Evolutionary conservation across 1,140 invertebrate genomes (phyloP).

Genomic region (Pseudoatta argentina): DNA sequence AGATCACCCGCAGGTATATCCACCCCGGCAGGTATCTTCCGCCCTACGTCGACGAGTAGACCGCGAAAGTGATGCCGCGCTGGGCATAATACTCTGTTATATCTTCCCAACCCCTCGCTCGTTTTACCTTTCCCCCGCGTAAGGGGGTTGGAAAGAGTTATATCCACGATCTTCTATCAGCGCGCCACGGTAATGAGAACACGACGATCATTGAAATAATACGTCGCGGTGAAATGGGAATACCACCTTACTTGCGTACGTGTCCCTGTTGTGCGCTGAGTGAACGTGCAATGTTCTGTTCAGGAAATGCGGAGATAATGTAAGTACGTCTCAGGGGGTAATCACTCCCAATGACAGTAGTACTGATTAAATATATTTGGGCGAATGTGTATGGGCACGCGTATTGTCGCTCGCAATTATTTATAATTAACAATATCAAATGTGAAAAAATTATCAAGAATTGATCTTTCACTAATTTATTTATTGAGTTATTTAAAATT

Average conservation of each 20-base stretch:
- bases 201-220: slow-evolving; percentile 77
- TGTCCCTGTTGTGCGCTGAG: background rate
- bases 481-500: slow-evolving; percentile 1
- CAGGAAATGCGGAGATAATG: slow-evolving; percentile 15
- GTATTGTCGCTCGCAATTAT: background rate
- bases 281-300: background rate
- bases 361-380: background rate
- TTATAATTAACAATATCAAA: background rate
- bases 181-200: slow-evolving; percentile 74
- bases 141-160: slow-evolving; percentile 58
- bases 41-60: slow-evolving; percentile 49
- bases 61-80: slow-evolving; percentile 69
- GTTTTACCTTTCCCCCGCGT: slow-evolving; percentile 11
- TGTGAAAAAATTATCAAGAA: background rate
- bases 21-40: slow-evolving; percentile 77
- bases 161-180: slow-evolving; percentile 57
- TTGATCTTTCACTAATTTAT: background rate
- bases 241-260: slow-evolving; percentile 69
- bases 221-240: slow-evolving; percentile 72
- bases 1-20: slow-evolving; percentile 81
- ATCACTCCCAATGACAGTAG: background rate
- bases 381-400: no score
- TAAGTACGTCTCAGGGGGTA: background rate
- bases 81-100: slow-evolving; percentile 71
- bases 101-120: slow-evolving; percentile 68